phyloP scores from a whole-genome alignment of 2,113 vertebrate species.

The Kryptolebias marmoratus region DNA sequence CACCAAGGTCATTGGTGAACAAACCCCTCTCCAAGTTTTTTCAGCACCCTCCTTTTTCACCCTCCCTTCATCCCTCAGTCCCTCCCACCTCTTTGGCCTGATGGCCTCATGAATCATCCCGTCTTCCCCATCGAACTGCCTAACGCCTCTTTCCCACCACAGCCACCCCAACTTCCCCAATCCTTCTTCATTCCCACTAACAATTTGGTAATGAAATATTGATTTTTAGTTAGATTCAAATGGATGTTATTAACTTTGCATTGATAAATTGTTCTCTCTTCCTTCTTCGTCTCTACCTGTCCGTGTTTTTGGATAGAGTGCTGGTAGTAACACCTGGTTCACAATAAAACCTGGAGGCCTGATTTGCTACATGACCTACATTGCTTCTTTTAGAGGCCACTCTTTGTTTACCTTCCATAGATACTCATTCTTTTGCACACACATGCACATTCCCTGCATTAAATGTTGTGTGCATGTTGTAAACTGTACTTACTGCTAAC shows the following conservation, averaged over 20 bases:
- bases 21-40: conserved; percentile 85
- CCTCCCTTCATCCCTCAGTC: conserved; percentile 83
- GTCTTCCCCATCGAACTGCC: conserved; percentile 95
- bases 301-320: conserved; percentile 62
- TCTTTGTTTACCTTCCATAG: conserved; percentile 7
- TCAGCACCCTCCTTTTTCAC: conserved; percentile 83
- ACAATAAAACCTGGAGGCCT: conserved; percentile 58
- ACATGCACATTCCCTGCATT: conserved; percentile 24
- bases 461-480: conserved; percentile 44
- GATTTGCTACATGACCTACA: conserved; percentile 67
- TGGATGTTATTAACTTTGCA: conserved; percentile 99
- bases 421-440: conserved; percentile 1
- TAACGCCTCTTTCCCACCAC: conserved; percentile 89
- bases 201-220: conserved; percentile 99
- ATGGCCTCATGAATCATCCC: conserved; percentile 98
- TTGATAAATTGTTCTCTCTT: conserved; percentile 97
- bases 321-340: conserved; percentile 69
- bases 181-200: conserved; percentile 99
- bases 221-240: conserved; percentile 99
- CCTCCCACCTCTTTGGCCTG: conserved; percentile 77
- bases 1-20: conserved; percentile 91
- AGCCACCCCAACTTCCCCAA: conserved; percentile 94
- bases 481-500: conserved; percentile 32
- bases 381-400: conserved; percentile 37
- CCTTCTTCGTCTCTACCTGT: conserved; percentile 53